Evolutionary conservation across 2,888 invertebrate genomes (phyloP).

Genomic region (Platerodrilus igneus): DNA sequence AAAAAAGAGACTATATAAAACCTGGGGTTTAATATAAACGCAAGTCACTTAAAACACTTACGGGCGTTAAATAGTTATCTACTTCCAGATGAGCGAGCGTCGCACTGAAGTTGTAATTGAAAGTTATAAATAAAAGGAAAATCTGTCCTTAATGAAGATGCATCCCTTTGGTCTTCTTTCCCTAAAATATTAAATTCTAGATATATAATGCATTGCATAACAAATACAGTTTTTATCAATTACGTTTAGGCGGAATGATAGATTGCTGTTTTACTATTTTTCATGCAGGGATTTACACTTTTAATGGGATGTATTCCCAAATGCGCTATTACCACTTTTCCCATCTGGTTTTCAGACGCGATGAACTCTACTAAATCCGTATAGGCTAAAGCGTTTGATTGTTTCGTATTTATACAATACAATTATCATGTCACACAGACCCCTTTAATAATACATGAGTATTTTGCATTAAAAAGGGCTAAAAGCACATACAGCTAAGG

Average conservation of each 20-base stretch:
- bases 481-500: too few relatives aligned
- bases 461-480: too few relatives aligned
- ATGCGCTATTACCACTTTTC: constrained; percentile 37
- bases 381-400: constrained; percentile 33
- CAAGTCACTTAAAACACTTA: constrained; percentile 15
- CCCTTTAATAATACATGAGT: constrained; percentile 13
- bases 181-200: not conserved
- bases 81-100: too few relatives aligned
- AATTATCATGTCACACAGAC: constrained; percentile 28
- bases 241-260: constrained; percentile 29
- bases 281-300: constrained; percentile 39
- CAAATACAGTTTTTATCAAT: constrained; percentile 40
- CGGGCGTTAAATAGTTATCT: constrained; percentile 7
- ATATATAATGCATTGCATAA: constrained; percentile 5
- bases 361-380: constrained; percentile 31
- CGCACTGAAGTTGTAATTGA: not conserved
- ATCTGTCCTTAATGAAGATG: too few relatives aligned
- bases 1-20: constrained; percentile 21
- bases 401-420: constrained; percentile 35
- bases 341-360: constrained; percentile 27
- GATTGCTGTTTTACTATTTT: constrained; percentile 38
- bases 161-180: too few relatives aligned
- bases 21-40: constrained; percentile 9
- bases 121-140: too few relatives aligned
- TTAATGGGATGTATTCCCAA: constrained; percentile 42